Evolutionary conservation across 92 coral and sea anemone genomes (phyloP), one percentile per base, ranked within the genome.

Genomic region (Zoanthus sociatus): DNA sequence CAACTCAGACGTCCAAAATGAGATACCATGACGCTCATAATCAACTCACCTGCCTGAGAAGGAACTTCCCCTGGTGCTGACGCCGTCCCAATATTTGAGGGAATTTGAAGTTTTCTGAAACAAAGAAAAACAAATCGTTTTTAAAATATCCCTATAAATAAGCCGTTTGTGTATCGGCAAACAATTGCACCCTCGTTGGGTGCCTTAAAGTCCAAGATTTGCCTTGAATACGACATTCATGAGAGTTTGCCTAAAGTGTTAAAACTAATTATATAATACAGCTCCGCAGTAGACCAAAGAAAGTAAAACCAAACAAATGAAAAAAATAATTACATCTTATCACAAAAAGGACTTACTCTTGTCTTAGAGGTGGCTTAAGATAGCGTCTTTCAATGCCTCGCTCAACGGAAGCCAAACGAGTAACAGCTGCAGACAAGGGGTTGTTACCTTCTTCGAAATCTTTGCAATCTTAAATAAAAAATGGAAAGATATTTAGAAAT

Each of bases 31-130:
- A 44, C 7, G 15, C 47, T 53, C 3, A 13, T 3, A 6, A 18
- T 15, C 37, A 6, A 17, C 84, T 63, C n/a, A 87, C 83, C 76
- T 42, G 84, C 58, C 78, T 95, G 95, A 51, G 98, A 82, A 55
- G 98, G 98, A 7, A 94, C 98, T 78, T 94, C 98, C 33, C 98
- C 98, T 44, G 98, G 98, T 20, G 98, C 98, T 32, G 98, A 92
- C 18, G 96, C 98, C 45, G 96, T 96, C 16, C 98, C 96, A 66
- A 96, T 95, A 79, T 92, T 96, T 31, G 96, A 58, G 12, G 99
- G 99, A 78, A 96, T 96, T 79, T 96, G 95, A 32, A 94, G 94
- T 86, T 96, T 94, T 42, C 98, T 94, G 81, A 3, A 58, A 77
- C 26, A 20, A 74, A 64, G 73, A 9, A 32, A 14, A 1, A 21